Base-by-base conservation (phyloP, 1,140 invertebrate genomes). In the Diuraphis noxia region DNA sequence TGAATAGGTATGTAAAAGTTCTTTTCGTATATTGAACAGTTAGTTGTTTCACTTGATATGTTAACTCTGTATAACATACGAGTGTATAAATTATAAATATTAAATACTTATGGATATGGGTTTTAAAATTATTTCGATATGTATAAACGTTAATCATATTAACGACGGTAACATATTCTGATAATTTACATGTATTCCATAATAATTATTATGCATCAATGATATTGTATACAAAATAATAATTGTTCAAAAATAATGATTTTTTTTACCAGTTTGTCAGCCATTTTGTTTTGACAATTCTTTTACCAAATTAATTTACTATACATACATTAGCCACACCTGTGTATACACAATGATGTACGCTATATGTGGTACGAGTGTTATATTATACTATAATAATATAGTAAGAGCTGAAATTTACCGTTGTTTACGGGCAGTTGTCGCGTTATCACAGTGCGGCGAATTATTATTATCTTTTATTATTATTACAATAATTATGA, bases 341-440 rank as follows among this genome's bases (percentile, higher is more conserved):
- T 91, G 89, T 91, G 89, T 79, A 34, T 91, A 46, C 77, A 91
- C 77, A 52, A 82, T 82, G 41, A 91, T 91, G 41, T 88, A 40
- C 10, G n/a, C 36, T 63, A 40, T 88, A 88, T 10, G 30, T 72
- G 34, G 34, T n/a, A n/a, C n/a, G 10, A 72, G n/a, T 72, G n/a
- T n/a, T 34, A 72, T n/a, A 87, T 63, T 8, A 49, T 49, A 49
- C 46, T 49, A 49, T 49, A 49, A 21, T 38, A 56, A n/a, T n/a
- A n/a, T n/a, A n/a, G n/a, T n/a, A 63, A 40, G 25, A 63, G 52
- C 23, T 4, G 25, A 87, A 87, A 87, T 38, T 34, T 9, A 46
- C 21, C 43, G 46, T 86, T 46, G 23, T 36, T n/a, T 72, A 72
- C 30, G 17, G n/a, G 13, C 30, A 72, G 56, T 72, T 72, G 56